phyloP scores from a whole-genome alignment of 2,888 invertebrate genomes.

The Endomychus coccineus region DNA sequence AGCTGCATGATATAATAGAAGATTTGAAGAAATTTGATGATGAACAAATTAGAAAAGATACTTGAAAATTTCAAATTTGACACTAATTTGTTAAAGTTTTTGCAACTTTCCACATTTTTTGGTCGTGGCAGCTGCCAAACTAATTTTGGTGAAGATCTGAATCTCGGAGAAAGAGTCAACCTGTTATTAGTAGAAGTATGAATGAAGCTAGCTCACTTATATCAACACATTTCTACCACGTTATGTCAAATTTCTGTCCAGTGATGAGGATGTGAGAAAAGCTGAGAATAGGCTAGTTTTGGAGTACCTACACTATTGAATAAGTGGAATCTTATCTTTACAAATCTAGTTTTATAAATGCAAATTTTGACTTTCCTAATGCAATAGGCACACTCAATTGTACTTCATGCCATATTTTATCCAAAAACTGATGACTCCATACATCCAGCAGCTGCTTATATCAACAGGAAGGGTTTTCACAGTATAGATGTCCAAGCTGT shows the following conservation, averaged over 20 bases:
- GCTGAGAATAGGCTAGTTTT: slow-evolving; percentile 4
- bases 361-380: slow-evolving; percentile 4
- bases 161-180: slow-evolving; percentile 6
- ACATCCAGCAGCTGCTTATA: slow-evolving; percentile 5
- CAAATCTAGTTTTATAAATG: slow-evolving; percentile 4
- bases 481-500: slow-evolving; percentile 9
- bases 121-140: slow-evolving; percentile 6
- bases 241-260: slow-evolving; percentile 4
- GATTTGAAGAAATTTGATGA: too few species aligned
- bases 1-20: too few species aligned
- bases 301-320: neutral
- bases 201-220: slow-evolving; percentile 2
- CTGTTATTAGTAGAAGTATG: slow-evolving; percentile 4
- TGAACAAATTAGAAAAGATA: too few species aligned
- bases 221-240: slow-evolving; percentile 1
- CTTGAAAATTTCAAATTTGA: too few species aligned
- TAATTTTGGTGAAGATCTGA: slow-evolving; percentile 4
- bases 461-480: slow-evolving; percentile 6
- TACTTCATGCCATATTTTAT: slow-evolving; percentile 3
- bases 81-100: slow-evolving; percentile 6
- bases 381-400: slow-evolving; percentile 5
- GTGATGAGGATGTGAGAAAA: slow-evolving; percentile 5
- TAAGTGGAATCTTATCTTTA: neutral
- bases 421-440: slow-evolving; percentile 5
- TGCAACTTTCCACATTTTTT: slow-evolving; percentile 1